A percentile compares a stretch with the other conserved stretches of the same genome.
Conservation (phyloP, 2,888 invertebrate species). For the Chironomus riparius region DNA sequence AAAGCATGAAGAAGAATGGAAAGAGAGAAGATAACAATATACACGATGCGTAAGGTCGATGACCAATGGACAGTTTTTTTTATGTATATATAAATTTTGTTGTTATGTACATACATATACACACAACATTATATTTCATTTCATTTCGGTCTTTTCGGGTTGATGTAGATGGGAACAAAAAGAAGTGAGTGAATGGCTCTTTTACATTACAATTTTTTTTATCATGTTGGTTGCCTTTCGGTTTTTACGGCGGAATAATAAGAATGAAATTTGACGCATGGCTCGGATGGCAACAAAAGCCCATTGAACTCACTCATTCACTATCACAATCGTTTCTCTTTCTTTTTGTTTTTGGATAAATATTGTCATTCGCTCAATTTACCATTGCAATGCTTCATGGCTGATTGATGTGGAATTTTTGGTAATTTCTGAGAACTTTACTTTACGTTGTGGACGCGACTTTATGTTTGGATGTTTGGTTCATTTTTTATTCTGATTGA, state of each 20-base stretch:
- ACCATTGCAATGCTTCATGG: background rate
- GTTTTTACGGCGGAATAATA: background rate
- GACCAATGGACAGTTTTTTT: constrained; percentile 17
- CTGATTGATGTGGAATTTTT: background rate
- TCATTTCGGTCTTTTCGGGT: background rate
- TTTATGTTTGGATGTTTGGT: too few relatives aligned
- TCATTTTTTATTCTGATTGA: too few relatives aligned
- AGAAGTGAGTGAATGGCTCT: too few relatives aligned
- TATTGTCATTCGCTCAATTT: too few relatives aligned
- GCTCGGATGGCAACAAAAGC: background rate
- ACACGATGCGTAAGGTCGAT: constrained; percentile 23
- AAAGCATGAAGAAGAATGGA: background rate
- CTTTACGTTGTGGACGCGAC: too few relatives aligned
- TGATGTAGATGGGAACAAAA: background rate
- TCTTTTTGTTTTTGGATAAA: too few relatives aligned
- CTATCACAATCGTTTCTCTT: background rate
- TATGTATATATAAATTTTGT: background rate
- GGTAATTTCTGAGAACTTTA: too few relatives aligned
- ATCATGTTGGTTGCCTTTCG: background rate
- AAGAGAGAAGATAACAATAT: constrained; percentile 10
- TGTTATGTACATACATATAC: background rate
- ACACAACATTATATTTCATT: background rate
- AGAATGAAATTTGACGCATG: background rate
- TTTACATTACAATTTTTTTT: background rate
- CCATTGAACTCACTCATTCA: background rate